Conservation (phyloP, 1,140 invertebrate genomes). For the Thaumatotibia leucotreta region DNA sequence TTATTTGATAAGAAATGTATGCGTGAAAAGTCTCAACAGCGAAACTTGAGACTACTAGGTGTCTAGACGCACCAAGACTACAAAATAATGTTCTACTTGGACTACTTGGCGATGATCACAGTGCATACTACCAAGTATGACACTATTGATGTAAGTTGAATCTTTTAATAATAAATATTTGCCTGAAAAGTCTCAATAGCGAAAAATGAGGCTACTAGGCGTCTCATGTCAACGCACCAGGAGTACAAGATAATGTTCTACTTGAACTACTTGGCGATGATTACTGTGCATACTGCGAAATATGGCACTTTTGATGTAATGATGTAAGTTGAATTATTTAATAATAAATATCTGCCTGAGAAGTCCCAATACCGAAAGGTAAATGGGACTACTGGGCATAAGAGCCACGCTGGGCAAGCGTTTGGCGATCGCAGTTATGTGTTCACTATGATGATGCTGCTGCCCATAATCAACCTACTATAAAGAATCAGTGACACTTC, state of each 20-base stretch:
- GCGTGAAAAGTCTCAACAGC: too few relatives aligned
- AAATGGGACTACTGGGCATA: conserved; percentile 95
- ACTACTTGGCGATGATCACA: conserved; percentile 96
- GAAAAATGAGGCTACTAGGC: conserved; percentile 94
- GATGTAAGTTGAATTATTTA: conserved; percentile 75
- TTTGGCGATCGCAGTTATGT: too few relatives aligned
- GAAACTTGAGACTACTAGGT: conserved; percentile 94
- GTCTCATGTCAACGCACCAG: conserved; percentile 87
- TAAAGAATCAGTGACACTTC: too few relatives aligned
- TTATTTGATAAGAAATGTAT: neutral
- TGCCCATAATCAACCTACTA: too few relatives aligned
- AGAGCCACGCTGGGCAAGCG: too few relatives aligned
- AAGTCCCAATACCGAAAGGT: too few relatives aligned
- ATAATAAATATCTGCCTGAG: too few relatives aligned
- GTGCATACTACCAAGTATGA: conserved; percentile 93
- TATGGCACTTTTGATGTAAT: conserved; percentile 95
- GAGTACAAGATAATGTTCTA: conserved; percentile 96
- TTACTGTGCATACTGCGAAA: conserved; percentile 91
- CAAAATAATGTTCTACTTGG: conserved; percentile 95
- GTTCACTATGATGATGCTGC: too few relatives aligned
- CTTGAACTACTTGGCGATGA: conserved; percentile 95
- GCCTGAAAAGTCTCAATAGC: too few relatives aligned
- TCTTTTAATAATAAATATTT: neutral
- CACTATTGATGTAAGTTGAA: conserved; percentile 85
- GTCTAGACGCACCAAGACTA: conserved; percentile 90